Conservation (phyloP, 2,888 invertebrate genomes). For the Heliconius hortense region DNA sequence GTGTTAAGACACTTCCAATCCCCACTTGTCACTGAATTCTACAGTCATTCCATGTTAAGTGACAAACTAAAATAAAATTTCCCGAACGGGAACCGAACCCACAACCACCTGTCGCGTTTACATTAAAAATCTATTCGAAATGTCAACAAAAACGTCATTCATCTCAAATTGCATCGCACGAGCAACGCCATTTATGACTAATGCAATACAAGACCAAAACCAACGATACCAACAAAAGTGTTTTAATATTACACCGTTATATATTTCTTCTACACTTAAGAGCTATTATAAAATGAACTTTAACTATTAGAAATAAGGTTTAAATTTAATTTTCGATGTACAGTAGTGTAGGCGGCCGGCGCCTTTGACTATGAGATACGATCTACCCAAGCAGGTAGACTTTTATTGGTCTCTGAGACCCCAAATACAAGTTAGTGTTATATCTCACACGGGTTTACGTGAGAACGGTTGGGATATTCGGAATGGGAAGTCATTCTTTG, state of each 20-base stretch:
- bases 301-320: neutral
- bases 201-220: slow-evolving; percentile 72
- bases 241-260: slow-evolving; percentile 77
- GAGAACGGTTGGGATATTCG: slow-evolving; percentile 28
- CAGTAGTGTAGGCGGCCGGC: slow-evolving; percentile 62
- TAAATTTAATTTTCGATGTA: neutral
- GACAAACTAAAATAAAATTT: no score
- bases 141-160: slow-evolving; percentile 8
- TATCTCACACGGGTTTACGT: slow-evolving; percentile 35
- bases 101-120: no score
- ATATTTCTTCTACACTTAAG: slow-evolving; percentile 32
- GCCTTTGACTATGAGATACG: slow-evolving; percentile 78
- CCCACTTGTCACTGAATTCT: no score
- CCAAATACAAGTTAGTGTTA: slow-evolving; percentile 48
- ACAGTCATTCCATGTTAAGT: no score
- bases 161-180: slow-evolving; percentile 38
- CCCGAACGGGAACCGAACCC: no score
- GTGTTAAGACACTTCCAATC: no score
- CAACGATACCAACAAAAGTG: slow-evolving; percentile 72
- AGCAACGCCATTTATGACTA: slow-evolving; percentile 59
- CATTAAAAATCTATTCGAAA: neutral
- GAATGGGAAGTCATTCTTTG: slow-evolving; percentile 15
- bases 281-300: slow-evolving; percentile 23
- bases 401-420: slow-evolving; percentile 62
- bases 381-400: slow-evolving; percentile 78